Percentiles rank a stretch among this genome's conserved stretches.
phyloP scores from a whole-genome alignment of 2,888 invertebrate species.

The Drosophila borealis region DNA sequence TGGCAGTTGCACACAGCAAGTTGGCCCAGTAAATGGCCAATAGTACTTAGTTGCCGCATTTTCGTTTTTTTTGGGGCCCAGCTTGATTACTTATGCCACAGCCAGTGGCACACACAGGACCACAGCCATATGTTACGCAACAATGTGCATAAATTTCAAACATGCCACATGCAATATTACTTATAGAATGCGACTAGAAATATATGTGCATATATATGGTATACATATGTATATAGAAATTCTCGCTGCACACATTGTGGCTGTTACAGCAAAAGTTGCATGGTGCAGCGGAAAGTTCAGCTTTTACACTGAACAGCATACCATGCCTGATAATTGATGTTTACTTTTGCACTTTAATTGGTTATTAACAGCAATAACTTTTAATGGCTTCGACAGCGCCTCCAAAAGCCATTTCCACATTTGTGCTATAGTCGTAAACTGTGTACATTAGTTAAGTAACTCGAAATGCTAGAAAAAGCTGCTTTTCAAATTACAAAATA shows the following conservation, averaged over 20 bases:
- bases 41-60: conserved; percentile 35
- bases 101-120: conserved; percentile 4
- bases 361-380: conserved; percentile 69
- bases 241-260: conserved; percentile 5
- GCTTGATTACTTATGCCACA: conserved; percentile 66
- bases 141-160: conserved; percentile 65
- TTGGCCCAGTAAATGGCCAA: conserved; percentile 39
- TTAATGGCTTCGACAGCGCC: conserved; percentile 56
- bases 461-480: conserved; percentile 23
- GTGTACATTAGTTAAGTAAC: conserved; percentile 22
- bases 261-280: conserved; percentile 25
- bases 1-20: conserved; percentile 39
- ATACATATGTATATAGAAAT: not conserved
- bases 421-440: conserved; percentile 11
- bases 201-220: not conserved
- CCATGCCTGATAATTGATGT: conserved; percentile 65
- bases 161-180: conserved; percentile 34
- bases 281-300: conserved; percentile 14
- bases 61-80: conserved; percentile 12
- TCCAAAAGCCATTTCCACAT: conserved; percentile 3
- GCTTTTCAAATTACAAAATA: conserved; percentile 48
- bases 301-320: conserved; percentile 1
- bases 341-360: conserved; percentile 78
- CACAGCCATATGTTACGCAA: conserved; percentile 46
- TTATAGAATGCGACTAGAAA: conserved; percentile 9